Evolutionary conservation across 2,797 vertebrate species (phyloP).

Genomic region (Mormyrus proboscirostris): DNA sequence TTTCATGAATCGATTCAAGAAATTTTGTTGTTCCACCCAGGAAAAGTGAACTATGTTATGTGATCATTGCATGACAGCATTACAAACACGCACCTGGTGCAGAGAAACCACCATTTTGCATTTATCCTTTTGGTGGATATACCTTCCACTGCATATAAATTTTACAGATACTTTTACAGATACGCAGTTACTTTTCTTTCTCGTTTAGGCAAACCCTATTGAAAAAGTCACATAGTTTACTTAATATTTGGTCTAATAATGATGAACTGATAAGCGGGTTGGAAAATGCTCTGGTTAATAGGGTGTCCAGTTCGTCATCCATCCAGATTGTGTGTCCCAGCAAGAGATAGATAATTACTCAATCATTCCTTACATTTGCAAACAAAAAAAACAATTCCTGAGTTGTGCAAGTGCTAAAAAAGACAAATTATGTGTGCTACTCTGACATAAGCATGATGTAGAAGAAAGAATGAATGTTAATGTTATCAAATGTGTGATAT

Average conservation of each 20-base stretch:
- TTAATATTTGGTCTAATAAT: not conserved
- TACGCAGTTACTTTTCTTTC: not conserved
- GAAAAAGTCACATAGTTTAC: not conserved
- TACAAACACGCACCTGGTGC: not conserved
- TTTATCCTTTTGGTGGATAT: not conserved
- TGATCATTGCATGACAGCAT: not conserved
- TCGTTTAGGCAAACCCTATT: not conserved
- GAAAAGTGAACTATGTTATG: not conserved
- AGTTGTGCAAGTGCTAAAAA: not conserved
- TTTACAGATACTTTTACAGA: not conserved
- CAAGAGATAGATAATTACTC: not conserved
- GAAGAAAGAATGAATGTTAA: not conserved
- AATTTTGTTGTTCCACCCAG: not conserved
- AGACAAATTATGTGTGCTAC: not conserved
- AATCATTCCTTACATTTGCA: not conserved
- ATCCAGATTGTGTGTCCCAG: not conserved
- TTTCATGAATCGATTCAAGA: not conserved
- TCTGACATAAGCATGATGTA: not conserved
- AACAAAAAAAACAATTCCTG: not conserved
- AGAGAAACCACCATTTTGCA: not conserved
- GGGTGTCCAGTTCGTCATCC: too few species aligned
- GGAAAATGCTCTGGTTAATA: too few species aligned
- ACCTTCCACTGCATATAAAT: not conserved
- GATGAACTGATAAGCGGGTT: too few species aligned
- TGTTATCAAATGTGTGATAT: not conserved